Conservation (phyloP, 2,797 vertebrate genomes). For the Tinamus major region DNA sequence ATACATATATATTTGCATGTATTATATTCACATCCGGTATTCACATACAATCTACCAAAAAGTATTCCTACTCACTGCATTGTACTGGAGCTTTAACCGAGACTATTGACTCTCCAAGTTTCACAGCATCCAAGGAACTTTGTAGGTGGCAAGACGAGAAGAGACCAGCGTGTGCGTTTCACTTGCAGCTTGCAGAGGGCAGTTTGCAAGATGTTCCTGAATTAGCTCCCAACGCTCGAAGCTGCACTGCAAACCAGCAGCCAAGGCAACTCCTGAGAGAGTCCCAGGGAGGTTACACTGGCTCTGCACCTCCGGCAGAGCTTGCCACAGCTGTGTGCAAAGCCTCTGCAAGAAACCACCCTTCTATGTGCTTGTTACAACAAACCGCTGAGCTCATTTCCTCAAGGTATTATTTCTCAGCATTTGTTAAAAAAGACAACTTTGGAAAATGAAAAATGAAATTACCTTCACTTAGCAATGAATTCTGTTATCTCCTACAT, state of each 20-base stretch:
- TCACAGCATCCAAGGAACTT: background rate
- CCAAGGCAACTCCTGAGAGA: background rate
- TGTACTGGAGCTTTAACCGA: background rate
- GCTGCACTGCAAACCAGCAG: background rate
- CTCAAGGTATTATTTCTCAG: background rate
- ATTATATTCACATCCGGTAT: background rate
- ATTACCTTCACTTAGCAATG: background rate
- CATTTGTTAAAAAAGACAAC: background rate
- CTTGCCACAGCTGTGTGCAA: background rate
- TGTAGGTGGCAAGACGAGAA: background rate
- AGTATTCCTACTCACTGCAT: background rate
- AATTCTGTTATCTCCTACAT: background rate
- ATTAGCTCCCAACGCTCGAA: background rate
- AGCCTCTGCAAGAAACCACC: background rate
- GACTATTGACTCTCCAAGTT: background rate
- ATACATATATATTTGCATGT: background rate
- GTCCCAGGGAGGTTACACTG: background rate
- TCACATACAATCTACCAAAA: background rate
- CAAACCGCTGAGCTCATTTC: background rate
- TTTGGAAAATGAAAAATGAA: background rate
- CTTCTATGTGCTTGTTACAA: background rate
- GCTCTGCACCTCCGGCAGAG: background rate
- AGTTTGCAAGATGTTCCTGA: background rate
- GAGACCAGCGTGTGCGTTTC: background rate
- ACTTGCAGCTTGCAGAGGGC: background rate